phyloP scores from a whole-genome alignment of 2,888 invertebrate genomes.

The Xestobium rufovillosum region DNA sequence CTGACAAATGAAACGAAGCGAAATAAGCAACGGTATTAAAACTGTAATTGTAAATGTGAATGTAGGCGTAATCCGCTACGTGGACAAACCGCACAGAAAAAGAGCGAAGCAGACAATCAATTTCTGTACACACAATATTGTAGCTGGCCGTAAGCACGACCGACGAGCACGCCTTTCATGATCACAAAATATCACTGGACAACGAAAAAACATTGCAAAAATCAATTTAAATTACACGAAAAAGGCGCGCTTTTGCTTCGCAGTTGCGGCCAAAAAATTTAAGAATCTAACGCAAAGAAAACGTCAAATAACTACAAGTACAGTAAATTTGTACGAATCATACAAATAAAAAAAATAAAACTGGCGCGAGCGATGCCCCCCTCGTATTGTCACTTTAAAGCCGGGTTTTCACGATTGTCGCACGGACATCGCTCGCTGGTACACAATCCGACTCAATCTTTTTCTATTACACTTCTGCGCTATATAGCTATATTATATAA shows the following conservation, averaged over 20 bases:
- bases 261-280: not conserved
- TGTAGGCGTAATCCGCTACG: not conserved
- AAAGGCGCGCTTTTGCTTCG: not conserved
- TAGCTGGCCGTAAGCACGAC: not conserved
- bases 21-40: not conserved
- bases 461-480: too few relatives aligned
- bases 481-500: too few relatives aligned
- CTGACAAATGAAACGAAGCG: too few relatives aligned
- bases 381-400: too few relatives aligned
- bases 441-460: too few relatives aligned
- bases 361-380: too few relatives aligned
- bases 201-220: not conserved
- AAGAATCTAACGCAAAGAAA: not conserved
- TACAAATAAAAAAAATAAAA: too few relatives aligned
- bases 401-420: too few relatives aligned
- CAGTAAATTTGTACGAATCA: too few relatives aligned
- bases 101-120: conserved; percentile 1
- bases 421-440: too few relatives aligned
- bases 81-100: not conserved
- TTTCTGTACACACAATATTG: not conserved
- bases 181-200: conserved; percentile 6
- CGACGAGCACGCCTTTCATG: not conserved
- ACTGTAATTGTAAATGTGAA: not conserved
- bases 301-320: too few relatives aligned
- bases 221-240: not conserved